Percentiles rank a stretch among this genome's conserved stretches.
These are phyloP conservation scores for Scrobipalpa atriplicella DNA, from an alignment of 2,888 invertebrate genomes.

Conservation along the genomic window DNA sequence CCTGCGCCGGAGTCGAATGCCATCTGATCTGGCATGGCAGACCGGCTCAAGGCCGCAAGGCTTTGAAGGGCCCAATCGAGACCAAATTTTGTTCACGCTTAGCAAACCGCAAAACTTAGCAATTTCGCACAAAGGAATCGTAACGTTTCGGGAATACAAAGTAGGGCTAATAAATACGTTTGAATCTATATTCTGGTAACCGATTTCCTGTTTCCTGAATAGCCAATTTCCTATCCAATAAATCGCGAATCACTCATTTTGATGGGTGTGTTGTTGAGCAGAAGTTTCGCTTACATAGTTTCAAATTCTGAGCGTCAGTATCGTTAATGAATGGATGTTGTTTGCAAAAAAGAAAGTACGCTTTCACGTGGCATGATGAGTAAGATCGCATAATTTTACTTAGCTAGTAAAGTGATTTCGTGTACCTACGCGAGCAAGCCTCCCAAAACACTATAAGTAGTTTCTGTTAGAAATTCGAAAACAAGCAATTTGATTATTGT, in stretches of 20 bases:
- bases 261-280: not conserved
- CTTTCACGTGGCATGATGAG: conserved; percentile 58
- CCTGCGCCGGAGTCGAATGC: conserved; percentile 63
- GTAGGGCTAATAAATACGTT: conserved; percentile 1
- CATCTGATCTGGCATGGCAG: conserved; percentile 56
- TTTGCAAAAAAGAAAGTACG: conserved; percentile 64
- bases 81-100: conserved; percentile 14
- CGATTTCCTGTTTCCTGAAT: conserved; percentile 15
- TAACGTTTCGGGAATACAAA: conserved; percentile 19
- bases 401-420: not conserved
- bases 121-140: conserved; percentile 10
- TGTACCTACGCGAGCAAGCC: conserved; percentile 2
- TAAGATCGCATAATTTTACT: conserved; percentile 25
- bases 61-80: conserved; percentile 45
- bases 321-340: conserved; percentile 49
- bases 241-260: not conserved
- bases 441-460: not conserved
- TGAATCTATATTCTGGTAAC: conserved; percentile 7
- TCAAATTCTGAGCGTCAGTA: conserved; percentile 17
- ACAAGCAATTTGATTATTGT: not conserved
- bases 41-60: conserved; percentile 63
- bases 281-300: conserved; percentile 10
- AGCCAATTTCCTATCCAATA: conserved; percentile 15
- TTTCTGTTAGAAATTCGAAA: not conserved
- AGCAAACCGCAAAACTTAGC: conserved; percentile 10